Conservation (phyloP, 2,888 invertebrate genomes). For the Brassicogethes aeneus region DNA sequence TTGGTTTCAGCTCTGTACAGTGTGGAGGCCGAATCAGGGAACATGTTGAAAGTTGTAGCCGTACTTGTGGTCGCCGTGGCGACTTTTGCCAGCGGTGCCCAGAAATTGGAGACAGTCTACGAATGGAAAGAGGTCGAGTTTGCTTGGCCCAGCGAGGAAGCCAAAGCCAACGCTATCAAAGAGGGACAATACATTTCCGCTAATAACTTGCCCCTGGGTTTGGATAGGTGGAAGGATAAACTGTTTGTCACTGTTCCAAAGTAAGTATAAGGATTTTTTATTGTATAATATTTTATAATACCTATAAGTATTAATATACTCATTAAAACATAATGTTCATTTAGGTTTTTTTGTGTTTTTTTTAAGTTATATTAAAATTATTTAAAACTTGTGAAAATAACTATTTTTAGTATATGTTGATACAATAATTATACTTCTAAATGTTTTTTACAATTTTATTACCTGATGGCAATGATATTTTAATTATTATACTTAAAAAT, state of each 20-base stretch:
- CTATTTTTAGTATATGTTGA: too few species aligned
- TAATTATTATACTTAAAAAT: too few species aligned
- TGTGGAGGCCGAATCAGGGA: too few species aligned
- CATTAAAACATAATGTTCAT: too few species aligned
- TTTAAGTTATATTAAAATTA: too few species aligned
- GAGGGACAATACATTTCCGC: conserved; percentile 51
- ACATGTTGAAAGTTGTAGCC: conserved; percentile 8
- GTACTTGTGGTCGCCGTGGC: conserved; percentile 4
- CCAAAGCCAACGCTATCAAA: conserved; percentile 51
- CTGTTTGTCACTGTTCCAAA: conserved; percentile 60
- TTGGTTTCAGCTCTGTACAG: neutral
- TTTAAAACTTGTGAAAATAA: too few species aligned
- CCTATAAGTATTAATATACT: too few species aligned
- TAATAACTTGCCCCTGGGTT: conserved; percentile 61
- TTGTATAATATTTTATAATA: neutral
- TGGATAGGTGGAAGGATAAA: conserved; percentile 64
- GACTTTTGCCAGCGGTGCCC: conserved; percentile 9
- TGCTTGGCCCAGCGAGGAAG: conserved; percentile 54
- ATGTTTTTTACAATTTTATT: too few species aligned
- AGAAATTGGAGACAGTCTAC: conserved; percentile 50
- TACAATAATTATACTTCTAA: too few species aligned
- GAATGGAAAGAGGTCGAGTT: conserved; percentile 62
- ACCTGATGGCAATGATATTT: too few species aligned
- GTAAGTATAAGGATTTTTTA: conserved; percentile 29
- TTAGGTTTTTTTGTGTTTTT: too few species aligned